Evolutionary conservation across 1,140 invertebrate genomes (phyloP).

Genomic region (Phthorimaea operculella): DNA sequence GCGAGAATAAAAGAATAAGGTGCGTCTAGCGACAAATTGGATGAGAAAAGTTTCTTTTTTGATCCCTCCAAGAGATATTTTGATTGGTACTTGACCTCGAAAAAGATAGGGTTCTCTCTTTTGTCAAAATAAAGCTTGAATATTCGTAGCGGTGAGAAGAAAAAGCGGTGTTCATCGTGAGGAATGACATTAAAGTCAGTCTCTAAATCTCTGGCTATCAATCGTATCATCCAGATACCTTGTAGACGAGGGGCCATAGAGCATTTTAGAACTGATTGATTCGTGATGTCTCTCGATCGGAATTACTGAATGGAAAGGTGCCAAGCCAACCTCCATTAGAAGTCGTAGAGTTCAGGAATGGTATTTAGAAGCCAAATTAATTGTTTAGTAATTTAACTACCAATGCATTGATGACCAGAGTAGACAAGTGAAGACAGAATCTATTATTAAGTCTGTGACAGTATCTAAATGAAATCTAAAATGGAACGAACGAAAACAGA

Average conservation of each 20-base stretch:
- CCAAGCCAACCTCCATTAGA: constrained; percentile 17
- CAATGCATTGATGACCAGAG: too few species aligned
- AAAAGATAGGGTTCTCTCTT: too few species aligned
- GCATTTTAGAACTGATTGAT: constrained; percentile 20
- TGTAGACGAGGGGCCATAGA: constrained; percentile 10
- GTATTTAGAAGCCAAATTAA: constrained; percentile 1
- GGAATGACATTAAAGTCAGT: too few species aligned
- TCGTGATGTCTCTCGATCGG: constrained; percentile 13
- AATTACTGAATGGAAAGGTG: constrained; percentile 15
- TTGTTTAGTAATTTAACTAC: neutral
- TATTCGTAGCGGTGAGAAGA: too few species aligned
- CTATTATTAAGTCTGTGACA: too few species aligned
- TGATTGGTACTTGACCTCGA: too few species aligned
- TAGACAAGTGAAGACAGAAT: too few species aligned
- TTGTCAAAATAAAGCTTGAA: too few species aligned
- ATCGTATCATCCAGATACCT: neutral
- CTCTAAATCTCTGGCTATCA: neutral
- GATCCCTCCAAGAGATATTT: neutral
- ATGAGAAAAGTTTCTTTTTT: constrained; percentile 52
- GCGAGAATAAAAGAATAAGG: constrained; percentile 51
- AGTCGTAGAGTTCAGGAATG: constrained; percentile 1
- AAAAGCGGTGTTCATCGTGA: too few species aligned
- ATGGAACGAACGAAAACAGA: too few species aligned
- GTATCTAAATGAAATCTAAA: too few species aligned
- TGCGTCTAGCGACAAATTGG: constrained; percentile 49